Conservation (phyloP, 2,113 vertebrate species). For the Sphaerodactylus townsendi region DNA sequence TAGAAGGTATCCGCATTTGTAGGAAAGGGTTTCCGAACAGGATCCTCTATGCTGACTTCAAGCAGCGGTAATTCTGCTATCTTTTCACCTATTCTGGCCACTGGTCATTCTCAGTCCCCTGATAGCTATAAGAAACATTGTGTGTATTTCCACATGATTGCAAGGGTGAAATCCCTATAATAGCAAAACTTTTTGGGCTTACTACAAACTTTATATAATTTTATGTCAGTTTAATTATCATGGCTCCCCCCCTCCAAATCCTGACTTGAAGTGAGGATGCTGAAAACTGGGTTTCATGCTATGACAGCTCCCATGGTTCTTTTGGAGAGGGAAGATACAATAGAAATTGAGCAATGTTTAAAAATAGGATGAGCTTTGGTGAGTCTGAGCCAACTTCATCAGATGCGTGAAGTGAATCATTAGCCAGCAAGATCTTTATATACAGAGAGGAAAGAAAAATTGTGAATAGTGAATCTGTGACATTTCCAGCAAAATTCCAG, state of each 20-base stretch:
- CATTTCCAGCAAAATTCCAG: too few relatives aligned
- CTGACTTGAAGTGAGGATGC: background rate
- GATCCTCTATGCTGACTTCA: slow-evolving; percentile 91
- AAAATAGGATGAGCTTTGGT: too few relatives aligned
- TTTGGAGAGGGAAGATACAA: too few relatives aligned
- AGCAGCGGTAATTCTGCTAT: slow-evolving; percentile 81
- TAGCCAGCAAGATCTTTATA: too few relatives aligned
- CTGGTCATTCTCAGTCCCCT: background rate
- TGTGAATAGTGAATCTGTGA: too few relatives aligned
- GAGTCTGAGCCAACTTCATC: too few relatives aligned
- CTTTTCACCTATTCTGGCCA: background rate
- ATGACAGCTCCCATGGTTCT: too few relatives aligned
- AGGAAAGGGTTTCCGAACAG: slow-evolving; percentile 94
- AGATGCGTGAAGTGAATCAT: too few relatives aligned
- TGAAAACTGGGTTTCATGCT: too few relatives aligned
- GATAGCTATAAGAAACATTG: accelerated
- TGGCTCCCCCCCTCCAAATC: background rate
- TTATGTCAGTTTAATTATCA: background rate
- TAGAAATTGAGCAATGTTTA: too few relatives aligned
- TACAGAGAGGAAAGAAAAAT: too few relatives aligned
- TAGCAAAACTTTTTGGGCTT: background rate
- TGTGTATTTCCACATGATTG: background rate
- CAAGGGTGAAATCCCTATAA: background rate
- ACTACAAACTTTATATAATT: background rate
- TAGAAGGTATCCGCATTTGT: slow-evolving; percentile 93